These are phyloP conservation scores for Lydus trimaculatus DNA, from an alignment of 2,888 invertebrate genomes.

Conservation along the genomic window DNA sequence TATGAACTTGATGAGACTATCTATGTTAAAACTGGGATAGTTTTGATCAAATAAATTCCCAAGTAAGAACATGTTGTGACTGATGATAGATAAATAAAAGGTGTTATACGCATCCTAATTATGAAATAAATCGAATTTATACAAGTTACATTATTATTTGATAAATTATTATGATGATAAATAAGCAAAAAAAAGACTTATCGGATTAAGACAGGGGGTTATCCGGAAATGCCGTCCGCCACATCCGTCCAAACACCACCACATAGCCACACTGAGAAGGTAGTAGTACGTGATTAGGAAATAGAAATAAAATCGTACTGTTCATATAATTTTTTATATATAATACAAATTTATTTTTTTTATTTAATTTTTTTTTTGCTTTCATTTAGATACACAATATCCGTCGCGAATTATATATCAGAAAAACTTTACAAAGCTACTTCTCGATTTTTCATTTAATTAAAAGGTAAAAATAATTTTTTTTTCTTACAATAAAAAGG, in stretches of 20 bases:
- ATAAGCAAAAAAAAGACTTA: not conserved
- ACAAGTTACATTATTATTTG: not conserved
- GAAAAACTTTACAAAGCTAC: constrained; percentile 76
- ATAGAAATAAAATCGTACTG: constrained; percentile 26
- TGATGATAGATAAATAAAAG: too few species aligned
- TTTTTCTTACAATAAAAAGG: constrained; percentile 43
- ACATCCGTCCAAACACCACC: constrained; percentile 27
- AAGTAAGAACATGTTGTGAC: not conserved
- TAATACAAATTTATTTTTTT: constrained; percentile 74
- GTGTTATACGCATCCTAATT: not conserved
- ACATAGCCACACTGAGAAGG: constrained; percentile 15
- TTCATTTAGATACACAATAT: constrained; percentile 74
- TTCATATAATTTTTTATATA: constrained; percentile 44
- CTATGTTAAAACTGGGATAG: not conserved
- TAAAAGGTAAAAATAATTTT: constrained; percentile 49
- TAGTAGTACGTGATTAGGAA: constrained; percentile 31
- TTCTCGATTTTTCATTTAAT: constrained; percentile 51
- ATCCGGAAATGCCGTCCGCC: constrained; percentile 26
- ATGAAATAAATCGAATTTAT: not conserved
- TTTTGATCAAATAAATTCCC: not conserved
- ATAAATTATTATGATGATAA: not conserved
- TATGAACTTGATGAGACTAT: not conserved
- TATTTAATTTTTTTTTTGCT: constrained; percentile 52
- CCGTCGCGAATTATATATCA: constrained; percentile 70
- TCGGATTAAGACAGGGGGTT: constrained; percentile 2